These are phyloP conservation scores for Bostrychus sinensis DNA, from an alignment of 2,113 vertebrate species.

Conservation along the genomic window DNA sequence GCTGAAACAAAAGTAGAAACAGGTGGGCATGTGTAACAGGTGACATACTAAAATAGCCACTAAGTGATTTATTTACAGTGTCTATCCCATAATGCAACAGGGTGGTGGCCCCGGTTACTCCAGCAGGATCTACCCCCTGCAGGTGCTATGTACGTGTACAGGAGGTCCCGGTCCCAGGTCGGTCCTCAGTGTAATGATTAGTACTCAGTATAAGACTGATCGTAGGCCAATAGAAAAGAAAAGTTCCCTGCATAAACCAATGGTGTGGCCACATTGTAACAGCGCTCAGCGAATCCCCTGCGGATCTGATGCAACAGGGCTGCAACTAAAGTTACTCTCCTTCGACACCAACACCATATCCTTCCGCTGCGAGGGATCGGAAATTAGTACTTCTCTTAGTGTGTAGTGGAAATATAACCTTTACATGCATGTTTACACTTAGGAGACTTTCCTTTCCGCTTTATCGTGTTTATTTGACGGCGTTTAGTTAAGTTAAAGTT, in stretches of 20 bases:
- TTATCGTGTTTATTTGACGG: not conserved
- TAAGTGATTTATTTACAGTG: constrained; percentile 1
- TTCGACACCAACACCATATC: constrained; percentile 71
- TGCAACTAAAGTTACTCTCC: constrained; percentile 82
- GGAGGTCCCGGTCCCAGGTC: constrained; percentile 12
- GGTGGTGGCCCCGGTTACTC: not conserved
- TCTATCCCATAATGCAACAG: not conserved
- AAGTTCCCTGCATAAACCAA: constrained; percentile 63
- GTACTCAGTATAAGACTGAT: constrained; percentile 47
- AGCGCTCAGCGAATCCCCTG: constrained; percentile 76
- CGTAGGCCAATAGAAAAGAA: constrained; percentile 61
- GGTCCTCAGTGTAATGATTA: constrained; percentile 57
- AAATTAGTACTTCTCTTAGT: constrained; percentile 71
- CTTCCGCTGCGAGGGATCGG: constrained; percentile 71
- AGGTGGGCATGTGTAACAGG: not conserved
- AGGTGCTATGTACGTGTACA: not conserved
- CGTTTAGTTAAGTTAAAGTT: not conserved
- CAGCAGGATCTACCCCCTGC: not conserved
- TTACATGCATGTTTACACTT: not conserved
- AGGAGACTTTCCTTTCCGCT: not conserved
- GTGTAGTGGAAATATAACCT: not conserved
- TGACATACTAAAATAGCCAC: not conserved
- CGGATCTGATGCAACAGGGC: constrained; percentile 84
- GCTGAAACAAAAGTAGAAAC: not conserved
- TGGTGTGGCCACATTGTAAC: constrained; percentile 68